Percentiles rank a stretch among this genome's conserved stretches.
Evolutionary conservation across 1,140 invertebrate species (phyloP).

Genomic region (Laupala kohalensis): DNA sequence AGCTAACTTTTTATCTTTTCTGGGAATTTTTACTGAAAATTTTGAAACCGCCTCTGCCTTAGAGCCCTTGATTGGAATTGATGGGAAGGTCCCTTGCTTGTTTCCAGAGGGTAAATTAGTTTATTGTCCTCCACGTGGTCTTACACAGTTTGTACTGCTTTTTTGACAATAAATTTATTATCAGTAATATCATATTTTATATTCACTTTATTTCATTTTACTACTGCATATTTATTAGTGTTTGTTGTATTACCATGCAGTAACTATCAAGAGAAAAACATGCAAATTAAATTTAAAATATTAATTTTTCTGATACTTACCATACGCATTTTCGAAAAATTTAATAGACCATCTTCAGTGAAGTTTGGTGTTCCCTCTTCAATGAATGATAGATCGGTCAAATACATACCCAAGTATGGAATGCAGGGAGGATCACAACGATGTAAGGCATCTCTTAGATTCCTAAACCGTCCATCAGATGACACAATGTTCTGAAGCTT

Average conservation of each 20-base stretch:
- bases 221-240: background rate
- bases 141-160: no score
- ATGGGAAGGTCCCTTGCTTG: no score
- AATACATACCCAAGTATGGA: slow-evolving; percentile 83
- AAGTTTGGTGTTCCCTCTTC: slow-evolving; percentile 89
- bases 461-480: slow-evolving; percentile 78
- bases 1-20: no score
- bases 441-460: slow-evolving; percentile 75
- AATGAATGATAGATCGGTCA: slow-evolving; percentile 86
- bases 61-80: no score
- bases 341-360: slow-evolving; percentile 79
- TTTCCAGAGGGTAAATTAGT: no score
- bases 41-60: no score
- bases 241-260: background rate
- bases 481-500: slow-evolving; percentile 75
- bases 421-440: slow-evolving; percentile 88
- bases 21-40: no score
- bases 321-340: slow-evolving; percentile 96
- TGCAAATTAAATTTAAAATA: background rate
- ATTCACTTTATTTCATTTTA: no score
- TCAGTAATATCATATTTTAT: no score
- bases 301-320: slow-evolving; percentile 31
- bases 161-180: no score
- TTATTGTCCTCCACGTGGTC: no score
- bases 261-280: no score